Base-by-base conservation (phyloP, 2,888 invertebrate species). In the Mactromeris polynyma region DNA sequence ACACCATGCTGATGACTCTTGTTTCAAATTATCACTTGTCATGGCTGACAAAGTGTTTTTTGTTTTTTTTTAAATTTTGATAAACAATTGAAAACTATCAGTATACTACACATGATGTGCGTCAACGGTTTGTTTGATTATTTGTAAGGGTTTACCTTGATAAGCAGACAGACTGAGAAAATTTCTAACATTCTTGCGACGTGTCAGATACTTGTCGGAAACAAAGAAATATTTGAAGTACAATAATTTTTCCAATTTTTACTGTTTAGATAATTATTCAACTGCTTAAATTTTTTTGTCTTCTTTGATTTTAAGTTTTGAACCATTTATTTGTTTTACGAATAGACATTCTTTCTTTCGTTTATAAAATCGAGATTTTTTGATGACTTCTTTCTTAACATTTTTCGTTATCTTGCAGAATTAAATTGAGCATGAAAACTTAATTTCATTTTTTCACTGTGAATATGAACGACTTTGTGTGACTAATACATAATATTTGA, bases 401-500 rank as follows among this genome's bases (percentile, higher is more conserved):
- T 58, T 73, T 73, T 73, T 36, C 2, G 73, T 33, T 36, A 73
- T 73, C 73, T 73, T 73, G 73, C 36, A 73, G 33, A 73, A 36
- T 73, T 36, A 73, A 73, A 73, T 73, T 4, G 19, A 73, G 33
- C 33, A 11, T 73, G 36, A 73, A 73, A 33, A 36, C 36, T 73
- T 36, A 6, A 19, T 73, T 7, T 73, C 36, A 33, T 73, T 73
- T 36, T 73, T 33, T 73, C 9, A 19, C 36, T 19, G 26, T 46
- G 58, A 64, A 64, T 7, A 26, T 64, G 9, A 14, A 19, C 17
- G 14, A 58, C 7, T 58, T 36, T 14, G 31, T 26, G 38, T 79
- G 84, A 84, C 84, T 73, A 84, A 84, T 84, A 38, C 36, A 14
- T 19, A 33, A 36, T 73, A n/a, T 36, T 11, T 33, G 38, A 14